These are phyloP conservation scores for Acanthis flammea DNA, from an alignment of 2,797 vertebrate species.

Conservation along the genomic window DNA sequence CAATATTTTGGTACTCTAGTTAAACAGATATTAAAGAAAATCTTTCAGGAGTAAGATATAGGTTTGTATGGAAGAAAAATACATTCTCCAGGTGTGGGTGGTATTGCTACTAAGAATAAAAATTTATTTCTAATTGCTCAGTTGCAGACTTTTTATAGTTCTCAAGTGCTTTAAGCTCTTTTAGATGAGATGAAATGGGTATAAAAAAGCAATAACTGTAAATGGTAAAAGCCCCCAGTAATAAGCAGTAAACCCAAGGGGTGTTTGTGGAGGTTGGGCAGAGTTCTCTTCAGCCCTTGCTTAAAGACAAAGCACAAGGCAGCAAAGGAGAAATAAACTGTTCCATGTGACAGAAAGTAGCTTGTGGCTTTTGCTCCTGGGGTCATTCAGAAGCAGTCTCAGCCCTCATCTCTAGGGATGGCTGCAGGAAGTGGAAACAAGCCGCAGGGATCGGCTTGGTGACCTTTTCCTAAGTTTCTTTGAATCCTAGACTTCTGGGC, in stretches of 20 bases:
- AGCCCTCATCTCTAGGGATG: neutral
- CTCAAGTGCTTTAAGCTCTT: conserved; percentile 7
- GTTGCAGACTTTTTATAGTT: neutral
- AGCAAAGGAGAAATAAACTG: neutral
- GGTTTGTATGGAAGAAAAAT: neutral
- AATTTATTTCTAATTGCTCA: conserved; percentile 8
- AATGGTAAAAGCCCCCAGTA: neutral
- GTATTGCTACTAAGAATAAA: conserved; percentile 12
- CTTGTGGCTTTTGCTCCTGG: neutral
- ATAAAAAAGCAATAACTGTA: conserved; percentile 5
- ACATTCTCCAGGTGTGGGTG: conserved; percentile 7
- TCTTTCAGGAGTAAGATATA: neutral
- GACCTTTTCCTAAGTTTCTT: conserved; percentile 7
- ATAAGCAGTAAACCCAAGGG: neutral
- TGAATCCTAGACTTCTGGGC: neutral
- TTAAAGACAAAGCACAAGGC: neutral
- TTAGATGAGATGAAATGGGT: neutral
- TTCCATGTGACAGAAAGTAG: neutral
- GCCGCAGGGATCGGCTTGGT: neutral
- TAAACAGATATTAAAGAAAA: conserved; percentile 4
- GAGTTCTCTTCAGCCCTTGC: neutral
- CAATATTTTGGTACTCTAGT: neutral
- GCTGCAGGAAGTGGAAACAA: neutral
- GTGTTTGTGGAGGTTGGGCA: neutral
- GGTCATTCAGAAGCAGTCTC: neutral